phyloP scores from a whole-genome alignment of 2,888 invertebrate species.

The Zele albiditarsus region DNA sequence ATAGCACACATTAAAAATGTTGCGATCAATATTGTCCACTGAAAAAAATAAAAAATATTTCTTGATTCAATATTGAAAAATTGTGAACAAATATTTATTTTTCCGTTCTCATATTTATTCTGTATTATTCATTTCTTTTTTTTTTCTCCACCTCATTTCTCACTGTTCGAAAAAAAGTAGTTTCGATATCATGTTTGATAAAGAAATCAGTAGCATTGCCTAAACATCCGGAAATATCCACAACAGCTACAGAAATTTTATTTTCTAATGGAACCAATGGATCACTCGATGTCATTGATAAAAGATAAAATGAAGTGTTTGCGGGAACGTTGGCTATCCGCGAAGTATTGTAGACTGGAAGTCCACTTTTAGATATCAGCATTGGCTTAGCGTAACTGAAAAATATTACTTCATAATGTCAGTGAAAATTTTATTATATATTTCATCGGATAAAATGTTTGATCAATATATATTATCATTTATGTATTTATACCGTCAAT shows the following conservation, averaged over 20 bases:
- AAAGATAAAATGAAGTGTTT: slow-evolving; percentile 51
- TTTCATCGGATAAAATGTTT: too few relatives aligned
- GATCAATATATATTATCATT: too few relatives aligned
- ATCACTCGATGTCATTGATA: slow-evolving; percentile 49
- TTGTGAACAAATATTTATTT: slow-evolving; percentile 13
- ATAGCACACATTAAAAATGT: slow-evolving; percentile 32
- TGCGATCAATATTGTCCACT: slow-evolving; percentile 47
- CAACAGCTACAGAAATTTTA: slow-evolving; percentile 58
- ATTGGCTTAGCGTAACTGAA: slow-evolving; percentile 61
- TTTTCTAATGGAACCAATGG: slow-evolving; percentile 48
- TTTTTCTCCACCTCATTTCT: not conserved
- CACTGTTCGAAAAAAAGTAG: not conserved
- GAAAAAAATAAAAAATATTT: slow-evolving; percentile 20
- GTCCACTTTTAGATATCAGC: slow-evolving; percentile 60
- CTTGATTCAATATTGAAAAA: slow-evolving; percentile 9
- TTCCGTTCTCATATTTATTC: slow-evolving; percentile 29
- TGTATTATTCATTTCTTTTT: not conserved
- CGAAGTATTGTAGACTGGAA: slow-evolving; percentile 63
- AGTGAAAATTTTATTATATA: too few relatives aligned
- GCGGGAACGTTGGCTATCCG: slow-evolving; percentile 54
- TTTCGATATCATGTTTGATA: slow-evolving; percentile 30
- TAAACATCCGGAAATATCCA: slow-evolving; percentile 57
- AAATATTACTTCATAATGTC: slow-evolving; percentile 30
- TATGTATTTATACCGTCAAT: not conserved
- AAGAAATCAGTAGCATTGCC: slow-evolving; percentile 55